Base-by-base conservation (phyloP, 2,113 vertebrate species). In the Neomonachus schauinslandi region DNA sequence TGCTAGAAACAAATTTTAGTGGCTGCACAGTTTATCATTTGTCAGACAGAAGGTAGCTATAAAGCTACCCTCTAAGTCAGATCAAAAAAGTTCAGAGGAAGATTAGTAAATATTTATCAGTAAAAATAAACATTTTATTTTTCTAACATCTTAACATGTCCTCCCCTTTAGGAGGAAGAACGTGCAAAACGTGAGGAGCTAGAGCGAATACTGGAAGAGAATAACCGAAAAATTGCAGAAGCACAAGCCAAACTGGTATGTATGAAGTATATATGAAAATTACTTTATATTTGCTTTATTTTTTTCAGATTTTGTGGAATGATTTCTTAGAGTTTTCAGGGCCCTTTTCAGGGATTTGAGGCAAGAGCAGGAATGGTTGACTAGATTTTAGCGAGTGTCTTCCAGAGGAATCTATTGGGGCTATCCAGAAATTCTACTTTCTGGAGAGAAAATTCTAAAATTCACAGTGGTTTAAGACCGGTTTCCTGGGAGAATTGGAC, bases 201-300 rank as follows among this genome's bases (percentile, higher is more conserved):
- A 98, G 99, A 99, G 98, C 99, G 99, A 99, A 99, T 99, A 99
- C 99, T 99, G 98, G 99, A 99, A 99, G 99, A 99, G 98, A 99
- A 99, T 99, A 99, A 99, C 99, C 99, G 99, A 99, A 99, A 99
- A 99, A 99, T 99, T 96, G 99, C 99, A 53, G 99, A 99, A 97
- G 99, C 99, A 98, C 99, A 99, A 98, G 99, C 99, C 99, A 99
- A 99, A 98, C 99, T 99, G 99, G 99, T 99, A 99, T 53, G 99
- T 95, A n/a, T 5, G 53, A n/a, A 42, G 4, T 14, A 0, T 2
- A 4, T 4, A 0, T 18, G 49, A 57, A 15, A 12, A 36, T 5
- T 46, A 2, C 3, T 69, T 28, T n/a, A 6, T 7, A 3, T n/a
- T 61, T 77, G 57, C 39, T 15, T 18, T 51, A 1, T n/a, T 65